Evolutionary conservation across 1,140 invertebrate genomes (phyloP), one percentile per base, ranked within the genome.

Genomic region (Lepidostoma basale): DNA sequence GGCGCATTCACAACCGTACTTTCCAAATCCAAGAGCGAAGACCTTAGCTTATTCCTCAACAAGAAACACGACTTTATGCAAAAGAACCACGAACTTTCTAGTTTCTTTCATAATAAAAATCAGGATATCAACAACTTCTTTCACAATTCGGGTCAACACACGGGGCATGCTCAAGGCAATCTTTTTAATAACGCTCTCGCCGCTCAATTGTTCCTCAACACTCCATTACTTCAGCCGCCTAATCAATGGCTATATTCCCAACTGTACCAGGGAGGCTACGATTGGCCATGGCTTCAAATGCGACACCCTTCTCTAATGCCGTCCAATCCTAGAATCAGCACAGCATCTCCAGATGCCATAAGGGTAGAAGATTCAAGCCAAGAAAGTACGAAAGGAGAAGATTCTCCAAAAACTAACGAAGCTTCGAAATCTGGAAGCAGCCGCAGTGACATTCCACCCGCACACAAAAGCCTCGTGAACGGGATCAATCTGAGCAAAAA

Each of bases 171-270:
- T 1, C 66, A 75, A 23, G 79, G 80, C 1, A 83, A 83, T 68
- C 78, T 87, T 8, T 88, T 89, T 76, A 88, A 88, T 74, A 88
- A 87, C 52, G 88, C 88, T 22, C 75, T 89, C 73, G 88, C 88
- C 4, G 88, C 88, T 3, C 88, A 88, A 76, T 77, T 91, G 36
- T 90, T 91, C 74, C 78, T 91, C 22, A 90, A 90, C 74, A 85
- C 88, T 3, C 88, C 89, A 0, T 77, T 91, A 6, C 74, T 90
- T 36, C 88, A 88, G n/a, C 88, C 88, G 2, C 88, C 89, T 1
- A 88, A 88, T 28, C 89, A 89, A 59, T 91, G 89, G 89, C 78
- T 91, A 0, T 91, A 91, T 75, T 88, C 88, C 0, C 89, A 90
- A 74, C 80, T 91, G 1, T 90, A 90, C 73, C 79, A 76, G 30